These are phyloP conservation scores for Tapera naevia DNA, from an alignment of 2,797 vertebrate species.

Conservation along the genomic window DNA sequence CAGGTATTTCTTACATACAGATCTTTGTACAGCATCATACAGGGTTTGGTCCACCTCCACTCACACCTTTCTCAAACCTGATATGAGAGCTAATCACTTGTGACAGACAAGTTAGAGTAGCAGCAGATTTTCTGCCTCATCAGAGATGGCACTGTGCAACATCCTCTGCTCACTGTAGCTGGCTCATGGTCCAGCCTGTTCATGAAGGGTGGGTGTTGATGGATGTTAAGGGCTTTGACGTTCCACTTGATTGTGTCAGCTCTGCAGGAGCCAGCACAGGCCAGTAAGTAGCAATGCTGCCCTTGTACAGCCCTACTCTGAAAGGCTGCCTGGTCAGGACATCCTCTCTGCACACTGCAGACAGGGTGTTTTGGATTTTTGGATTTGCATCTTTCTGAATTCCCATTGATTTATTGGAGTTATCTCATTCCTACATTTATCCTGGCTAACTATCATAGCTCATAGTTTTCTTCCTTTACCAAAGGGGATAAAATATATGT, in stretches of 20 bases:
- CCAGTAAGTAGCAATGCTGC: neutral
- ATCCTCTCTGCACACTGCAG: neutral
- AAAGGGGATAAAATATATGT: neutral
- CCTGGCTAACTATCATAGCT: neutral
- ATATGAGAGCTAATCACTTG: neutral
- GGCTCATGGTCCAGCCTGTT: neutral
- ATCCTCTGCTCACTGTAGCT: neutral
- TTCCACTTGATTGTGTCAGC: neutral
- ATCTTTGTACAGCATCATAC: neutral
- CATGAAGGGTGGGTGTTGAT: rapidly evolving
- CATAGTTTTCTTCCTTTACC: neutral
- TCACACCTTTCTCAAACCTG: neutral
- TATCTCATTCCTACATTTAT: neutral
- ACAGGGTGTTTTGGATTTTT: neutral
- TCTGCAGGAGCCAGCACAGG: neutral
- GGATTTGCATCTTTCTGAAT: neutral
- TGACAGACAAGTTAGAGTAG: neutral
- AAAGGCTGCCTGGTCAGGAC: neutral
- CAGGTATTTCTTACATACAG: neutral
- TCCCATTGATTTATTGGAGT: neutral
- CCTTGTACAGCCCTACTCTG: neutral
- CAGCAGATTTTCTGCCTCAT: neutral
- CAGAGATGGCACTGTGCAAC: too few relatives aligned
- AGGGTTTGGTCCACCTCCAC: neutral
- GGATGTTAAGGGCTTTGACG: neutral